phyloP scores from a whole-genome alignment of 2,113 vertebrate genomes.

The Stigmatopora nigra region DNA sequence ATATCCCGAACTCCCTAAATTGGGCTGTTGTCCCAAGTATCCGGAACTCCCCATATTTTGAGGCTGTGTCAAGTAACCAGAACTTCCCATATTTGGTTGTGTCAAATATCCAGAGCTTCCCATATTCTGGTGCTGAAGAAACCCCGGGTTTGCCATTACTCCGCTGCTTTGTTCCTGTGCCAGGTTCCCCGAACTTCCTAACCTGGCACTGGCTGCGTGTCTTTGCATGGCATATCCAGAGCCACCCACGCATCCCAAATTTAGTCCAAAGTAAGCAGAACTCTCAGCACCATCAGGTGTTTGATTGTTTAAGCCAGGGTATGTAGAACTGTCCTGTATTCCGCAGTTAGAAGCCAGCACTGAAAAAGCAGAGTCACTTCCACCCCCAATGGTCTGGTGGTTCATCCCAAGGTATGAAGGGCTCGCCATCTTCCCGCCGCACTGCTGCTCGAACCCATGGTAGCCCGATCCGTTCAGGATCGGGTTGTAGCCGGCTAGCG shows the following conservation, averaged over 20 bases:
- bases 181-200: conserved; percentile 58
- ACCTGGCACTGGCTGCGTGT: conserved; percentile 51
- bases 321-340: conserved; percentile 56
- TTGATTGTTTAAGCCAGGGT: conserved; percentile 63
- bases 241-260: conserved; percentile 36
- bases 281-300: conserved; percentile 58
- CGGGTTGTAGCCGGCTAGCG: conserved; percentile 60
- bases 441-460: conserved; percentile 56
- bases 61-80: conserved; percentile 54
- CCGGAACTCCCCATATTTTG: conserved; percentile 50
- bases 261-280: conserved; percentile 64
- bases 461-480: conserved; percentile 71
- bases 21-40: conserved; percentile 53
- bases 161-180: conserved; percentile 51
- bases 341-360: conserved; percentile 55
- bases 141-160: conserved; percentile 40
- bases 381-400: conserved; percentile 44
- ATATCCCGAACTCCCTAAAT: conserved; percentile 49
- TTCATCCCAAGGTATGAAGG: conserved; percentile 53
- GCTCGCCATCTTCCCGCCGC: conserved; percentile 32
- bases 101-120: conserved; percentile 41
- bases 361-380: conserved; percentile 56
- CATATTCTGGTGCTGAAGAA: conserved; percentile 19
- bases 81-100: conserved; percentile 50
- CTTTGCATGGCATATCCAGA: conserved; percentile 49